Evolutionary conservation across 1,140 invertebrate species (phyloP).

Genomic region (Drosophila grimshawi): DNA sequence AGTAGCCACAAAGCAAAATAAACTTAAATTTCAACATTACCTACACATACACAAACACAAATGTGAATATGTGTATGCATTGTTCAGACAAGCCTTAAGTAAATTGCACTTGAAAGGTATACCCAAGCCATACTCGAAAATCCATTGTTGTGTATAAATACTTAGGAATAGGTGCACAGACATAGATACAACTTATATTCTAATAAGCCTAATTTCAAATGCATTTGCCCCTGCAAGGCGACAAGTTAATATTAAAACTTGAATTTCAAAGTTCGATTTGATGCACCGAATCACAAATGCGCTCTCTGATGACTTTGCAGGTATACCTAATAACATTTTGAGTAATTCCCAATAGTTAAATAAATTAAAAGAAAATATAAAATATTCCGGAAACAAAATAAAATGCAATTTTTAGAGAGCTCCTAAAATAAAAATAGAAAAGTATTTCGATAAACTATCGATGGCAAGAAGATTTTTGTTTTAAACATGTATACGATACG

Average conservation of each 20-base stretch:
- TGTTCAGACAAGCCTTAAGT: constrained; percentile 23
- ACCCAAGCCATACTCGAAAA: constrained; percentile 27
- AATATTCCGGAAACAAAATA: too few species aligned
- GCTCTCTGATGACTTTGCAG: background rate
- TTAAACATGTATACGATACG: too few species aligned
- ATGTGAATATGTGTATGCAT: constrained; percentile 5
- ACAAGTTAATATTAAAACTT: constrained; percentile 20
- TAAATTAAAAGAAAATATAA: too few species aligned
- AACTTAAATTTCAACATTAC: constrained; percentile 46
- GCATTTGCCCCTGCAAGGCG: constrained; percentile 32
- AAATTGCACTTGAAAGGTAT: constrained; percentile 73
- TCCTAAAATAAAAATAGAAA: too few species aligned
- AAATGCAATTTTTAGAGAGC: too few species aligned
- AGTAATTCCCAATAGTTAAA: too few species aligned
- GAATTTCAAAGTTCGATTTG: background rate
- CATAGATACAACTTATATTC: constrained; percentile 44
- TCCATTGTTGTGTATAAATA: constrained; percentile 36
- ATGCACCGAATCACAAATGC: background rate
- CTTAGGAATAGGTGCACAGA: constrained; percentile 25
- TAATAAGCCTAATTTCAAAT: constrained; percentile 63
- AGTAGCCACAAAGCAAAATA: constrained; percentile 63
- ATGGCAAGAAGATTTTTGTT: too few species aligned
- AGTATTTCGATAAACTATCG: too few species aligned
- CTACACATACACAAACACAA: background rate
- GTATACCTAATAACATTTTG: too few species aligned